Evolutionary conservation across 2,888 invertebrate genomes (phyloP), one percentile per base, ranked within the genome.

Genomic region (Herminia tarsipennalis): DNA sequence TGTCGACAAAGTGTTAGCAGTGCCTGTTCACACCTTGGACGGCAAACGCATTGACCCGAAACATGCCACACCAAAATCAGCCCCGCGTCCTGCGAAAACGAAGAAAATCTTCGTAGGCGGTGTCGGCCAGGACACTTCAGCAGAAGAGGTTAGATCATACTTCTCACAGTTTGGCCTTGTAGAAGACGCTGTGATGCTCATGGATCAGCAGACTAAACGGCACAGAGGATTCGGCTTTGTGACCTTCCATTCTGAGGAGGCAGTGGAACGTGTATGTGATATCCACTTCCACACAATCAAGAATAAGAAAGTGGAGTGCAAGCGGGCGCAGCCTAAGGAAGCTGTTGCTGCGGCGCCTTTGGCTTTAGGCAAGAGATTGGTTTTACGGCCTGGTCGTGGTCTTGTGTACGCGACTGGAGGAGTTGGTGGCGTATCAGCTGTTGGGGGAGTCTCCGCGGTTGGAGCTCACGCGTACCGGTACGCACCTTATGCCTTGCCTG

Each of bases 41-140:
- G 97, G 97, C 57, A 98, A 98, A 88, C 96, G 97, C 87, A 98
- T 98, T 83, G 98, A 98, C 83, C 98, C 98, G 45, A 98, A 98
- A 78, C 97, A 97, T 92, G 97, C 97, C 46, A 97, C 97, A 36
- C 97, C 97, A 57, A 97, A 97, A 85, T 97, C 97, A 65, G 94
- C 97, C 21, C 96, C 97, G 27, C 95, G 96, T 70, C 95, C 96
- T 41, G 96, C 96, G 80, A 96, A 96, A 76, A 97, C 96, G 67
- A 97, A 97, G 91, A 97, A 97, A 92, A 97, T 97, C 63, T 97
- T 97, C 88, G 97, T 97, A 14, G 97, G 97, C 39, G 97, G 97
- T 44, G 97, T 97, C 51, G 97, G 97, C 44, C 97, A 97, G 84
- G 97, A 97, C 90, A 97, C 97, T 1, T 96, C 96, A 18, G 96